Evolutionary conservation across 2,113 vertebrate genomes (phyloP).

Genomic region (Oreochromis tanganicae): DNA sequence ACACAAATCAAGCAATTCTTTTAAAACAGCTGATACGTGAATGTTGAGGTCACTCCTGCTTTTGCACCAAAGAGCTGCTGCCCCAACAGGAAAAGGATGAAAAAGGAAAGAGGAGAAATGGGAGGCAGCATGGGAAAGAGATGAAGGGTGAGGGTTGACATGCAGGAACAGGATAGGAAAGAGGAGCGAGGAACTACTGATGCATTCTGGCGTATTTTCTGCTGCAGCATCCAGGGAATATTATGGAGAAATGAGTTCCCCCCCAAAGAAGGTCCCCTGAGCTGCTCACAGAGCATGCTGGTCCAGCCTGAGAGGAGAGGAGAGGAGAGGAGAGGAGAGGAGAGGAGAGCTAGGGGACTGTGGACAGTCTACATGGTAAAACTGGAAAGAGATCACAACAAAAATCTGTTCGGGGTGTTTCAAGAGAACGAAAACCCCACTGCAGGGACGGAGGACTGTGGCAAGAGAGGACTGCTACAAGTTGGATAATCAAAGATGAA

Average conservation of each 20-base stretch:
- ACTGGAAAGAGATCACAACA: slow-evolving; percentile 21
- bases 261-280: slow-evolving; percentile 37
- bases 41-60: slow-evolving; percentile 11
- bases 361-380: background rate
- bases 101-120: background rate
- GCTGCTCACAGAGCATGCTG: slow-evolving; percentile 16
- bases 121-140: background rate
- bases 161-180: background rate
- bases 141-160: background rate
- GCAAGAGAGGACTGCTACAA: background rate
- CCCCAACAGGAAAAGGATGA: slow-evolving; percentile 12
- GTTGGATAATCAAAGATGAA: background rate
- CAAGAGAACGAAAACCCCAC: background rate
- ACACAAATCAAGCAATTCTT: slow-evolving; percentile 34
- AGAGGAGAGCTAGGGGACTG: background rate
- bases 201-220: slow-evolving; percentile 64
- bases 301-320: background rate
- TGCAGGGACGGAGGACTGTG: background rate
- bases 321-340: background rate
- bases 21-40: slow-evolving; percentile 40
- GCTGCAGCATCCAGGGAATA: slow-evolving; percentile 64
- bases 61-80: slow-evolving; percentile 13
- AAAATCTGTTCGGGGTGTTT: background rate
- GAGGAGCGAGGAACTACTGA: slow-evolving; percentile 33
- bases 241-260: slow-evolving; percentile 17